phyloP scores from a whole-genome alignment of 2,888 invertebrate species.

The Buathra laborator region DNA sequence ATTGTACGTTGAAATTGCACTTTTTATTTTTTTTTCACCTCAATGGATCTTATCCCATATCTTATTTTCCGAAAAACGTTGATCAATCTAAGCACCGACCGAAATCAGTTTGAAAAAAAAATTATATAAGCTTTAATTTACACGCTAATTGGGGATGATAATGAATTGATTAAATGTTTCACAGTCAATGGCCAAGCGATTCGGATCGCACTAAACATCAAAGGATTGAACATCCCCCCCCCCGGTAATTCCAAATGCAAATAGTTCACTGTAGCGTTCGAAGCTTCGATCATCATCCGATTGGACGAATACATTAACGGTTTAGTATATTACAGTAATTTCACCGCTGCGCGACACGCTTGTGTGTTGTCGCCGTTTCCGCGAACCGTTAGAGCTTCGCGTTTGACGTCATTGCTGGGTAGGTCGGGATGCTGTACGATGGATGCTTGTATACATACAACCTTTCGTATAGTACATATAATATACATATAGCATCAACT shows the following conservation, averaged over 20 bases:
- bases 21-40: too few relatives aligned
- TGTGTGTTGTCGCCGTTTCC: constrained; percentile 3
- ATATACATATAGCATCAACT: not conserved
- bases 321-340: constrained; percentile 1
- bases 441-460: not conserved
- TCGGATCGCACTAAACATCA: not conserved
- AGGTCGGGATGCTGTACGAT: constrained; percentile 7
- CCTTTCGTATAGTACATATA: not conserved
- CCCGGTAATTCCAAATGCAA: not conserved
- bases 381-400: constrained; percentile 18
- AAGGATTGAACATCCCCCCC: not conserved
- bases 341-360: not conserved
- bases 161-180: not conserved
- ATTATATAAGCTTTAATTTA: not conserved
- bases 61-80: too few relatives aligned
- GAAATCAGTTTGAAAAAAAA: not conserved
- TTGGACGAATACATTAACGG: constrained; percentile 14
- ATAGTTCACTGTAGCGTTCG: not conserved
- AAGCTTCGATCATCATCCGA: constrained; percentile 2
- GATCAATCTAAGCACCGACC: too few relatives aligned
- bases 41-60: too few relatives aligned
- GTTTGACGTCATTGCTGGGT: constrained; percentile 56
- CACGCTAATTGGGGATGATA: not conserved
- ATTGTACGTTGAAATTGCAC: too few relatives aligned
- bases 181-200: not conserved